Base-by-base conservation (phyloP, 1,140 invertebrate genomes). In the Monomorium pharaonis region DNA sequence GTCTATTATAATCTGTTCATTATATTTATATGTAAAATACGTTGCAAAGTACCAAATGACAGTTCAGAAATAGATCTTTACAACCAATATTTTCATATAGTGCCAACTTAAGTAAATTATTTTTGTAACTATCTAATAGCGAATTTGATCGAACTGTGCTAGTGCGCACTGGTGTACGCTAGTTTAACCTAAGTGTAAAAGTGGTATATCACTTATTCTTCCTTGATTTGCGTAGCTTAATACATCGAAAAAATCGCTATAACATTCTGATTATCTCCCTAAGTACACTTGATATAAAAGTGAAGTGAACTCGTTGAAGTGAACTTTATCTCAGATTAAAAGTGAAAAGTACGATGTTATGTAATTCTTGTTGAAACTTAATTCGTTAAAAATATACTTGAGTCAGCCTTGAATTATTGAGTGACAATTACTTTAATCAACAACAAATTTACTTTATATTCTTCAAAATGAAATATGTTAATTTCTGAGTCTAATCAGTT, bases 1-100 rank as follows among this genome's bases (percentile, higher is more conserved):
- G 27, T 76, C 72, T 76, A 76, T 76, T 60, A 74, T 76, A 60
- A 60, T 16, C 30, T 56, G 4, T 42, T 27, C 33, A 72, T n/a
- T 33, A 44, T 44, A 44, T 24, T 24, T 42, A 44, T 63, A 14
- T 30, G 30, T 21, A 21, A n/a, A 21, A 62, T 62, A 24, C 2
- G 7, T 33, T 62, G 2, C 7, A 70, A 51, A 24, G 18, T 4
- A 70, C 18, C 18, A 18, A 51, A 70, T 70, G 27, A 51, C 3
- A 49, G 0, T 72, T 9, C 14, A 30, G 0, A 54, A 27, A 21
- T 51, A 30, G 18, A 33, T 51, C 0, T 72, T 51, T 30, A 12
- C 18, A 42, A 30, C 18, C 9, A 47, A 30, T 49, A 18, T 24
- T 49, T 27, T 49, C 1, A 9, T 67, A 2, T 33, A 5, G 2